Evolutionary conservation across 92 coral and sea anemone species (phyloP).

Genomic region (Ricordea florida): DNA sequence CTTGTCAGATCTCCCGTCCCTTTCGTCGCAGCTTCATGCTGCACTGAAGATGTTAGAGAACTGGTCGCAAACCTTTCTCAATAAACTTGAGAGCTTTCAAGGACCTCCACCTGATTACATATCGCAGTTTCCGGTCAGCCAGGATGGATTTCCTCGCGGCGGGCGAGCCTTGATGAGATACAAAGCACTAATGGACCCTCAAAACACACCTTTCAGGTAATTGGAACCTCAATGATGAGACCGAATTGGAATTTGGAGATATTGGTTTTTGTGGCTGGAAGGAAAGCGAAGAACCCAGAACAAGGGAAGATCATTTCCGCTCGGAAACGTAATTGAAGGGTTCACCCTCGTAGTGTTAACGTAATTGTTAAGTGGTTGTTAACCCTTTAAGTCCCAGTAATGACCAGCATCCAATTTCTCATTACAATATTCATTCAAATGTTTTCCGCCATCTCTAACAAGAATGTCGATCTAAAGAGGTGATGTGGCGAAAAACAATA

Average conservation of each 20-base stretch:
- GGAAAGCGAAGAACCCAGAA: background rate
- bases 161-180: constrained; percentile 94
- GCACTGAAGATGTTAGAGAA: constrained; percentile 89
- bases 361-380: no score
- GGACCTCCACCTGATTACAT: constrained; percentile 92
- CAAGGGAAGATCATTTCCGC: no score
- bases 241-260: no score
- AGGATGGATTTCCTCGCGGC: constrained; percentile 90
- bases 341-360: no score
- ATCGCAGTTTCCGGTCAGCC: constrained; percentile 86
- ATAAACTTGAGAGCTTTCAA: constrained; percentile 75
- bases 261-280: background rate
- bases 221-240: background rate
- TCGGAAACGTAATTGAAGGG: no score
- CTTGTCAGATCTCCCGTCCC: constrained; percentile 85
- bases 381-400: no score
- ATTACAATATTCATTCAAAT: no score
- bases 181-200: constrained; percentile 93
- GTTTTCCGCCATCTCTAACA: no score
- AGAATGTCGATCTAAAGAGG: no score
- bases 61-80: constrained; percentile 88
- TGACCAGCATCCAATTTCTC: no score
- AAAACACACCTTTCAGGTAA: constrained; percentile 96
- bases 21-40: constrained; percentile 92
- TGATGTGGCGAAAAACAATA: no score